Conservation (phyloP, 2,797 vertebrate species). For the Gephyroberyx darwinii region DNA sequence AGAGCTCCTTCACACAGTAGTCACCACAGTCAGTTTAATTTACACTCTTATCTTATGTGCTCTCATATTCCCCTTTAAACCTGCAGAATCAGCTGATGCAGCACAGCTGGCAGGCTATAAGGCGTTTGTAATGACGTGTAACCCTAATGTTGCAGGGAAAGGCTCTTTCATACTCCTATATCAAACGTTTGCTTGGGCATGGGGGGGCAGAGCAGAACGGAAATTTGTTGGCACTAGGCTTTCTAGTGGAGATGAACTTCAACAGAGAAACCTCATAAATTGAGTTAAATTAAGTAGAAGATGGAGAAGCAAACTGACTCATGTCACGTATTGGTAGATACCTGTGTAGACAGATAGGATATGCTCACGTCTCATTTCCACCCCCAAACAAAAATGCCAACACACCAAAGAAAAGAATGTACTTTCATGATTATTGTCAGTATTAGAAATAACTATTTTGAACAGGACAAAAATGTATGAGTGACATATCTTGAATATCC, state of each 20-base stretch:
- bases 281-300: too few relatives aligned
- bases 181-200: neutral
- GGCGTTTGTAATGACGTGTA: slow-evolving; percentile 9
- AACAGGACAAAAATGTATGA: neutral
- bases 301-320: too few relatives aligned
- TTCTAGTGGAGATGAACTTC: too few relatives aligned
- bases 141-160: neutral
- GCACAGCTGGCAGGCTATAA: neutral
- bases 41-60: neutral
- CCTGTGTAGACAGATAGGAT: neutral
- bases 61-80: neutral
- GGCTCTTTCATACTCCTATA: neutral
- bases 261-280: too few relatives aligned
- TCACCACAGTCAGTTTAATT: slow-evolving; percentile 30
- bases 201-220: too few relatives aligned
- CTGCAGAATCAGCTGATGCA: slow-evolving; percentile 11
- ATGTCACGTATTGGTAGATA: neutral
- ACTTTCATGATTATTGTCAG: too few relatives aligned
- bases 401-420: neutral
- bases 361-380: neutral
- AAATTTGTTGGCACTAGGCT: too few relatives aligned
- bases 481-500: too few relatives aligned
- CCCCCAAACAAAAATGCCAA: neutral
- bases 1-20: slow-evolving; percentile 1
- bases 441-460: too few relatives aligned